Percentiles rank a stretch among this genome's conserved stretches.
These are phyloP conservation scores for Chloroclysta siterata DNA, from an alignment of 2,888 invertebrate species.

Conservation along the genomic window DNA sequence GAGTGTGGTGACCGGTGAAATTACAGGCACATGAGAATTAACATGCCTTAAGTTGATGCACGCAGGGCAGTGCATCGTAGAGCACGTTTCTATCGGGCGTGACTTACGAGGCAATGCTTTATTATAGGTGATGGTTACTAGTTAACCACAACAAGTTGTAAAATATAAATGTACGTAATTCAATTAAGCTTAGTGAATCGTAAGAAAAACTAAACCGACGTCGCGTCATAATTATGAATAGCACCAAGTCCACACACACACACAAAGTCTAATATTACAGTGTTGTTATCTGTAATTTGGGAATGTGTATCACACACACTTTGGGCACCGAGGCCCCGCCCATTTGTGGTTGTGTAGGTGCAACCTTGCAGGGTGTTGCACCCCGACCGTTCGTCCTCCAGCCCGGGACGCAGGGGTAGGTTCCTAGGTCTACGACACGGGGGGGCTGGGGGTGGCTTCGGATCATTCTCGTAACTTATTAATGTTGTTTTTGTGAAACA, in stretches of 20 bases:
- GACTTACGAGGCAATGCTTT: neutral
- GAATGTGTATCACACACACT: constrained; percentile 1
- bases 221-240: neutral
- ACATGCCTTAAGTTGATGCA: too few relatives aligned
- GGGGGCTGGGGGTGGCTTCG: constrained; percentile 14
- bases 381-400: constrained; percentile 27
- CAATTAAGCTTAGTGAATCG: too few relatives aligned
- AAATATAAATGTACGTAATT: too few relatives aligned
- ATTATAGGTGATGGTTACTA: too few relatives aligned
- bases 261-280: neutral
- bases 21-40: too few relatives aligned
- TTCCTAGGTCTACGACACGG: constrained; percentile 37
- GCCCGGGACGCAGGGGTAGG: constrained; percentile 3
- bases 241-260: constrained; percentile 5
- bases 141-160: too few relatives aligned
- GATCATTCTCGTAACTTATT: neutral
- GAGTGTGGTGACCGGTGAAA: too few relatives aligned
- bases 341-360: constrained; percentile 12
- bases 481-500: neutral
- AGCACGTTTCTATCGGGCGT: too few relatives aligned
- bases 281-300: neutral
- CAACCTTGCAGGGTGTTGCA: constrained; percentile 32
- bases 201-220: neutral
- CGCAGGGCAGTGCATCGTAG: too few relatives aligned
- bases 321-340: constrained; percentile 19